Percentiles rank a stretch among this genome's conserved stretches.
These are phyloP conservation scores for Ormyrus rosae DNA, from an alignment of 2,888 invertebrate species.

Conservation along the genomic window DNA sequence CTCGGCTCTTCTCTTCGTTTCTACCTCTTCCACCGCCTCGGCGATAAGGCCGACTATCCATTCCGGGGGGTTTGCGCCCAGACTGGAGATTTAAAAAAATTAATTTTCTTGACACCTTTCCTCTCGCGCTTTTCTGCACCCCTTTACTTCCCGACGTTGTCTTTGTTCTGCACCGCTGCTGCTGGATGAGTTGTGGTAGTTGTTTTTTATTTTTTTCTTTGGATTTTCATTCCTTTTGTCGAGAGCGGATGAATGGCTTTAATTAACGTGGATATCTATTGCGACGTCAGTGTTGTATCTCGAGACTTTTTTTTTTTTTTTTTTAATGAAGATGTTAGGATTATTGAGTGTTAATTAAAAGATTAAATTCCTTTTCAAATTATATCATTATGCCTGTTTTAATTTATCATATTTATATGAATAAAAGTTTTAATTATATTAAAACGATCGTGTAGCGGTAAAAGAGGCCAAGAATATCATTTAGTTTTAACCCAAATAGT, in stretches of 20 bases:
- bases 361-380: not conserved
- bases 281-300: not conserved
- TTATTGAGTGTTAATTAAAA: not conserved
- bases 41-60: constrained; percentile 61
- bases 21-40: constrained; percentile 34
- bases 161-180: not conserved
- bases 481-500: not conserved
- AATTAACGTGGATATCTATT: not conserved
- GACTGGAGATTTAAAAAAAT: constrained; percentile 58
- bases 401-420: not conserved
- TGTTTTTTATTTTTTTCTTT: constrained; percentile 38
- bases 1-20: constrained; percentile 13
- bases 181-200: not conserved
- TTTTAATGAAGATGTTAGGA: not conserved
- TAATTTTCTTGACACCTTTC: constrained; percentile 36
- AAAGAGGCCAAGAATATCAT: not conserved
- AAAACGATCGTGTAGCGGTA: not conserved
- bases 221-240: constrained; percentile 35
- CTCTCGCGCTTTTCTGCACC: constrained; percentile 14
- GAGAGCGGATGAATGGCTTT: not conserved
- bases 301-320: not conserved
- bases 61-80: constrained; percentile 47
- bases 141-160: not conserved
- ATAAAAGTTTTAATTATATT: not conserved
- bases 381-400: not conserved